Evolutionary conservation across 1,140 invertebrate genomes (phyloP), one percentile per base, ranked within the genome.

Genomic region (Vanessa atalanta): DNA sequence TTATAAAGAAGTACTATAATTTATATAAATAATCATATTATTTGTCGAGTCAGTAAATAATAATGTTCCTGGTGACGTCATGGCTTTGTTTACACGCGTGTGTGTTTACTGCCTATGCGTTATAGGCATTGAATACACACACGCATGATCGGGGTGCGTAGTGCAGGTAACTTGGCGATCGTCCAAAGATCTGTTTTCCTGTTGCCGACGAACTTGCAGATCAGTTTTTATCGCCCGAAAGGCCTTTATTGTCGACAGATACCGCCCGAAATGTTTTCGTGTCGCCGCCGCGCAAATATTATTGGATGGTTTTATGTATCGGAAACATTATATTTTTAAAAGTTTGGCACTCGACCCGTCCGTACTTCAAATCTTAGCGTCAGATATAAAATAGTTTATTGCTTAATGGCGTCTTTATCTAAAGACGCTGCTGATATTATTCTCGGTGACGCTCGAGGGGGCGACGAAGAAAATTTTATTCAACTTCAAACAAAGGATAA

Each of bases 181-280:
- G 71, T 87, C 93, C 93, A 93, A 92, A 79, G 83, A 90, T 87
- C 84, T 93, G 91, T 93, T 93, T 93, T 91, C 89, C 85, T 86
- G 86, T 87, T 87, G 26, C 57, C 57, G 57, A 61, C 80, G 76
- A 88, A 88, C 90, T 89, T 86, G 84, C 89, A 91, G 91, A 93
- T 93, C 90, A 90, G 89, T 92, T 93, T 93, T 93, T 93, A 93
- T 93, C 91, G 88, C 87, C 86, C 86, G 86, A 86, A 89, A 91
- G 88, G 89, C 89, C 89, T 92, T 93, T 92, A 93, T 91, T 82
- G 87, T 84, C 88, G 81, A 83, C 85, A 86, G 89, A 90, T 88
- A 83, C 83, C 81, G 79, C 81, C 75, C 83, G 78, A 86, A 88
- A 88, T 89, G 86, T 88, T 88, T 88, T 88, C 82, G 81, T 79